Conservation (phyloP, 2,888 invertebrate species). For the Adelognathus sp. region DNA sequence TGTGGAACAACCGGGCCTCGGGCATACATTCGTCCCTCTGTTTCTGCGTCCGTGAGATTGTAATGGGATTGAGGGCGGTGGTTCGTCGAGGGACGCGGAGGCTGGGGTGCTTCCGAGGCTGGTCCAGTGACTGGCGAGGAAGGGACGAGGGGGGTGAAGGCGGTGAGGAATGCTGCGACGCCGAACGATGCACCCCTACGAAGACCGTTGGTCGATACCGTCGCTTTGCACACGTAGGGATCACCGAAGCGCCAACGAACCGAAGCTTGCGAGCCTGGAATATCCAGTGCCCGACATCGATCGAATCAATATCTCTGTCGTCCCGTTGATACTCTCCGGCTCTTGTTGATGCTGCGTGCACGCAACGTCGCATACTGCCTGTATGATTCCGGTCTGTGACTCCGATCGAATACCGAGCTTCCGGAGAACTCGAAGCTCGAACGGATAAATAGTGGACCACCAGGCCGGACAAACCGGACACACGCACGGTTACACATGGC, state of each 20-base stretch:
- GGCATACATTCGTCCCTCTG: background rate
- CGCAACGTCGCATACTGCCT: background rate
- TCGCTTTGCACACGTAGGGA: background rate
- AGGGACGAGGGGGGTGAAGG: background rate
- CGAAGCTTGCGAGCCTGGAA: background rate
- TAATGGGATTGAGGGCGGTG: background rate
- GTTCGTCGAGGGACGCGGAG: background rate
- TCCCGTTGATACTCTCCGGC: background rate
- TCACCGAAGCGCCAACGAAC: background rate
- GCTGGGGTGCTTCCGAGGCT: background rate
- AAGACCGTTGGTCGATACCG: background rate
- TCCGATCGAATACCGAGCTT: background rate
- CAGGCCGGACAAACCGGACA: background rate
- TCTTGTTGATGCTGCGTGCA: background rate
- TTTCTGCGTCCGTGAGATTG: constrained; percentile 1
- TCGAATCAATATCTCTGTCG: background rate
- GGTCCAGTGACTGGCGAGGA: background rate
- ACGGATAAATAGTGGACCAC: background rate
- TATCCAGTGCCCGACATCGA: constrained; percentile 11
- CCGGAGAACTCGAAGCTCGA: background rate
- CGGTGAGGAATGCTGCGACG: background rate
- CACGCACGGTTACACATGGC: too few relatives aligned
- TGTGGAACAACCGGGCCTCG: background rate
- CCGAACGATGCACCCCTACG: background rate
- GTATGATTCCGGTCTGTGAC: background rate